These are phyloP conservation scores for Poeciliopsis prolifica DNA, from an alignment of 2,113 vertebrate species.

Conservation along the genomic window DNA sequence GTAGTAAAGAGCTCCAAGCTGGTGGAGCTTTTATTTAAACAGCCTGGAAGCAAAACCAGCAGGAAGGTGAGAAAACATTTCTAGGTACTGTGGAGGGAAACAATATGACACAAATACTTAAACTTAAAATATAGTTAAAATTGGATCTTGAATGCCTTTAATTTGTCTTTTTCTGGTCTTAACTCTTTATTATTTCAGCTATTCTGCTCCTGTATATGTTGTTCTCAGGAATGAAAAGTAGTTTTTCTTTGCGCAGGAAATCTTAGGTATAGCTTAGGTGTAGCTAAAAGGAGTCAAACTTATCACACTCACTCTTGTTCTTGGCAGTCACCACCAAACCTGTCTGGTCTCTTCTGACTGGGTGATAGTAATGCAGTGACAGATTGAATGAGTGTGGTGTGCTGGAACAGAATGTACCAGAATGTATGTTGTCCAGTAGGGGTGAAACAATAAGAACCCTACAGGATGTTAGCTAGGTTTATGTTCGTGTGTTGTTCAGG, in stretches of 20 bases:
- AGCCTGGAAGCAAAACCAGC: constrained; percentile 48
- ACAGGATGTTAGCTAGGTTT: not conserved
- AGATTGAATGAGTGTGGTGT: not conserved
- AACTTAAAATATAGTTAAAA: not conserved
- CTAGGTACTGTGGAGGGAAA: not conserved
- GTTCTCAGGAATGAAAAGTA: constrained; percentile 53
- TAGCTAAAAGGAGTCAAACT: constrained; percentile 38
- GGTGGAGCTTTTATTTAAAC: constrained; percentile 74
- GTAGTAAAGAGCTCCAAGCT: constrained; percentile 81
- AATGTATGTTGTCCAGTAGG: not conserved
- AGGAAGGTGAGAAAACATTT: constrained; percentile 63
- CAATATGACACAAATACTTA: not conserved
- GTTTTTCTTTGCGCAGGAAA: constrained; percentile 13
- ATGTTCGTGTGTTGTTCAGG: not conserved
- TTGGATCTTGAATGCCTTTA: not conserved
- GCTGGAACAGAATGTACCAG: not conserved
- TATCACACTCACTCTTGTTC: constrained; percentile 33
- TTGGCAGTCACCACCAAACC: constrained; percentile 12
- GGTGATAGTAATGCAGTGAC: constrained; percentile 5
- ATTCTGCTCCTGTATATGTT: constrained; percentile 12
- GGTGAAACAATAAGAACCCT: not conserved
- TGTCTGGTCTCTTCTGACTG: not conserved
- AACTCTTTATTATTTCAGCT: not conserved
- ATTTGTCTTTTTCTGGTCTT: not conserved
- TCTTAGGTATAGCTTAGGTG: constrained; percentile 43